Evolutionary conservation across 92 coral and sea anemone genomes (phyloP).

Genomic region (Parazoanthus swiftii): DNA sequence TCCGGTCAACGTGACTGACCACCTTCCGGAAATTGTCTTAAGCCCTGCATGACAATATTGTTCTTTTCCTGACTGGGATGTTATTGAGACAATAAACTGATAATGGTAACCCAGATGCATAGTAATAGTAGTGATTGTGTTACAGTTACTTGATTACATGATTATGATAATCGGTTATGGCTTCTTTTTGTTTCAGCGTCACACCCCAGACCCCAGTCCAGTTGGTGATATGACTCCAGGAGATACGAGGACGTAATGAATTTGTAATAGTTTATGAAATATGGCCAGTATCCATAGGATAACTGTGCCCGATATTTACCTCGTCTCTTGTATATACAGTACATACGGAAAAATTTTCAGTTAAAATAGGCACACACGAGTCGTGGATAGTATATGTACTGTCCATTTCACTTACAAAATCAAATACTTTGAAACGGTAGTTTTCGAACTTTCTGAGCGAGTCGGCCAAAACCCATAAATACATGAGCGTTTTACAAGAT

Average conservation of each 20-base stretch:
- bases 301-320: not conserved
- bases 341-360: not conserved
- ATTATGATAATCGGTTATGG: not conserved
- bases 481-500: not conserved
- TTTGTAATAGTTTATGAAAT: not conserved
- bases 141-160: not conserved
- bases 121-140: not conserved
- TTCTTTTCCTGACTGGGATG: too few species aligned
- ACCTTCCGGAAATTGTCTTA: too few species aligned
- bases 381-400: not conserved
- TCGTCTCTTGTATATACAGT: constrained; percentile 10
- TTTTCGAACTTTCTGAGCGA: not conserved
- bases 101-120: too few species aligned
- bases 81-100: too few species aligned
- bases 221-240: constrained; percentile 6
- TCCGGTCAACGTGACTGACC: too few species aligned
- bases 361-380: not conserved
- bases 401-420: not conserved
- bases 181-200: constrained; percentile 17
- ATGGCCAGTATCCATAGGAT: not conserved
- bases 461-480: not conserved
- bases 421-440: not conserved
- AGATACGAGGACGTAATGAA: constrained; percentile 3
- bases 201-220: constrained; percentile 42
- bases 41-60: too few species aligned